Base-by-base conservation (phyloP, 2,888 invertebrate genomes). In the Nowickia ferox region DNA sequence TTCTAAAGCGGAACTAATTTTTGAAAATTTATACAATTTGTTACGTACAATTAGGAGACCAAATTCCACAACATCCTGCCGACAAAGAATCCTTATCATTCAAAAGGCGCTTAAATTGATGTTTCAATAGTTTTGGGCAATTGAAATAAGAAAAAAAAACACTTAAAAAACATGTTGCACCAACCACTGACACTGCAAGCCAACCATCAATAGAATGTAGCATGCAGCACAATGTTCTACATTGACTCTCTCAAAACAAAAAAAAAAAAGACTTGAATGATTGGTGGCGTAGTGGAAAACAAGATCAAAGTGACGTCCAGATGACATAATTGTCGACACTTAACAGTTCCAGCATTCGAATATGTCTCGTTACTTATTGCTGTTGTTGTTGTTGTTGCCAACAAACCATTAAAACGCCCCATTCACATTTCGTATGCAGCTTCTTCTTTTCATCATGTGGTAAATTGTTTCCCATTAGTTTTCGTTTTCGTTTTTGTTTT, bases 241-340 rank as follows among this genome's bases (percentile, higher is more conserved):
- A 0, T 19, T 38, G 53, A 42, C 61, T 65, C 9, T 57, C n/a
- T 13, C n/a, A n/a, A n/a, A n/a, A n/a, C n/a, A n/a, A n/a, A n/a
- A n/a, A 8, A 61, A 42, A 38, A 44, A 10, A 68, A 61, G 17
- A n/a, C 15, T 30, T 61, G 66, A 59, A 59, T 55, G 68, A 44
- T 65, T 53, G 65, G 42, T 66, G 66, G 61, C 44, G 22, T 38
- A 44, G 22, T 10, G 6, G 9, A n/a, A 65, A 80, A 68, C 74
- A 87, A 90, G 89, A 91, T 91, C 90, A 91, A 91, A 91, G 90
- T 86, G 87, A 87, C 89, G 87, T 89, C 88, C 88, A 89, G 87
- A 79, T 86, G 88, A 89, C 89, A 91, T 91, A 90, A 91, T 91
- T 91, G 90, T 89, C 87, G 88, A 88, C 89, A 91, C 91, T 91